phyloP scores from a whole-genome alignment of 2,888 invertebrate species.

The Siphlonurus alternatus region DNA sequence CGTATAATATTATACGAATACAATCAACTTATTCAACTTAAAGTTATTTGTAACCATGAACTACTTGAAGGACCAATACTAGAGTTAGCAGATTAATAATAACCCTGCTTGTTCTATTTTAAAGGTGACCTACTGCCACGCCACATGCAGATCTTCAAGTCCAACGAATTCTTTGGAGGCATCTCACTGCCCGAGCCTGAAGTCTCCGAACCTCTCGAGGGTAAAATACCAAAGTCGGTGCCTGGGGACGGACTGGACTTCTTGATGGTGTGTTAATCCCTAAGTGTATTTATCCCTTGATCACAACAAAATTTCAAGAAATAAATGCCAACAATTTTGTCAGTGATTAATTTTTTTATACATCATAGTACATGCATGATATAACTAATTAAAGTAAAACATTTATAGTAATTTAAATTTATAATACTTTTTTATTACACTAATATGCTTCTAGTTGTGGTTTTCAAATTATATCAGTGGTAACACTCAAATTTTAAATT shows the following conservation, averaged over 20 bases:
- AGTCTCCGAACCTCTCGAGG: slow-evolving; percentile 65
- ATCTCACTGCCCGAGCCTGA: slow-evolving; percentile 85
- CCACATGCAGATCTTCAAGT: slow-evolving; percentile 91
- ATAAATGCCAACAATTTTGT: neutral
- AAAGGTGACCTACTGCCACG: slow-evolving; percentile 74
- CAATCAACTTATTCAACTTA: no score
- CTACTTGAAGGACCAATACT: no score
- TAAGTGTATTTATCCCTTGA: neutral
- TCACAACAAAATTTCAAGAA: neutral
- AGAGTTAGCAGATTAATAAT: neutral
- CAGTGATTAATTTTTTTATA: neutral
- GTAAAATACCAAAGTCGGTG: slow-evolving; percentile 62
- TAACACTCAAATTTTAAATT: no score
- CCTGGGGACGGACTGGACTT: slow-evolving; percentile 59
- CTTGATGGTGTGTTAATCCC: slow-evolving; percentile 46
- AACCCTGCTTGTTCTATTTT: slow-evolving; percentile 11
- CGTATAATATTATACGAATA: no score
- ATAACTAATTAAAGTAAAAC: neutral
- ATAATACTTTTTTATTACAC: neutral
- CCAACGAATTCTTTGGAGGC: slow-evolving; percentile 88
- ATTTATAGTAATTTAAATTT: neutral
- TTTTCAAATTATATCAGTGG: no score
- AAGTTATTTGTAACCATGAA: no score
- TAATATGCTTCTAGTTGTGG: no score
- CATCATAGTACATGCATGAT: neutral